These are phyloP conservation scores for Halictus ligatus DNA, from an alignment of 2,888 invertebrate species.

Conservation along the genomic window DNA sequence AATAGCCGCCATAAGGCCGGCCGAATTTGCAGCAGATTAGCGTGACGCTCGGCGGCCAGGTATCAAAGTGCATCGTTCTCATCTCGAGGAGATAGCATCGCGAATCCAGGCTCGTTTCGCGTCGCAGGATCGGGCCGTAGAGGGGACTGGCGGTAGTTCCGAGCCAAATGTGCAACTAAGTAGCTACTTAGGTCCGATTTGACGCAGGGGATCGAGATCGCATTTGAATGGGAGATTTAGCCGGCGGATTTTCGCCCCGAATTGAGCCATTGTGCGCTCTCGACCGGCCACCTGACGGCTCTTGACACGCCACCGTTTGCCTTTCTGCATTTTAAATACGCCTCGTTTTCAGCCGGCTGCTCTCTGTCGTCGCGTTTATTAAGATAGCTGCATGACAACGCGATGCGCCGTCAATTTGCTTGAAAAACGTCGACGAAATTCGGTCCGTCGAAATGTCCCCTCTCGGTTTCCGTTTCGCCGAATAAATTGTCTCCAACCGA, in stretches of 20 bases:
- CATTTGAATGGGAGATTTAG: conserved; percentile 83
- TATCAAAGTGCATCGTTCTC: conserved; percentile 35
- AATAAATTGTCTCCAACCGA: no score
- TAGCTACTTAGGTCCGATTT: conserved; percentile 82
- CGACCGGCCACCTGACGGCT: conserved; percentile 80
- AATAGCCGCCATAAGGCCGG: conserved; percentile 65
- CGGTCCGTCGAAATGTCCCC: no score
- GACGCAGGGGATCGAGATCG: conserved; percentile 78
- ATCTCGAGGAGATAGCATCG: conserved; percentile 67
- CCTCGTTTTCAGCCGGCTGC: conserved; percentile 8
- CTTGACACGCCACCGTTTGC: conserved; percentile 75
- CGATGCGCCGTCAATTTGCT: background rate
- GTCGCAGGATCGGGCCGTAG: conserved; percentile 12
- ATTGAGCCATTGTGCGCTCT: conserved; percentile 81
- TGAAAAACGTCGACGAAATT: background rate
- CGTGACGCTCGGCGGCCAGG: conserved; percentile 56
- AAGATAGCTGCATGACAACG: background rate
- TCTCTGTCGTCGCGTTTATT: background rate
- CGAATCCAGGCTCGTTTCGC: conserved; percentile 35
- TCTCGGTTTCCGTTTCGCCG: no score
- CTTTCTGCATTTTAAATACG: conserved; percentile 74
- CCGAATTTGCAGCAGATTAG: conserved; percentile 61
- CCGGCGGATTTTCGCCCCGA: conserved; percentile 79
- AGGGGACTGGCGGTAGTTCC: conserved; percentile 67
- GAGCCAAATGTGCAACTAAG: conserved; percentile 84